These are phyloP conservation scores for Lepisosteus oculatus DNA, from an alignment of 2,113 vertebrate species.

Conservation along the genomic window DNA sequence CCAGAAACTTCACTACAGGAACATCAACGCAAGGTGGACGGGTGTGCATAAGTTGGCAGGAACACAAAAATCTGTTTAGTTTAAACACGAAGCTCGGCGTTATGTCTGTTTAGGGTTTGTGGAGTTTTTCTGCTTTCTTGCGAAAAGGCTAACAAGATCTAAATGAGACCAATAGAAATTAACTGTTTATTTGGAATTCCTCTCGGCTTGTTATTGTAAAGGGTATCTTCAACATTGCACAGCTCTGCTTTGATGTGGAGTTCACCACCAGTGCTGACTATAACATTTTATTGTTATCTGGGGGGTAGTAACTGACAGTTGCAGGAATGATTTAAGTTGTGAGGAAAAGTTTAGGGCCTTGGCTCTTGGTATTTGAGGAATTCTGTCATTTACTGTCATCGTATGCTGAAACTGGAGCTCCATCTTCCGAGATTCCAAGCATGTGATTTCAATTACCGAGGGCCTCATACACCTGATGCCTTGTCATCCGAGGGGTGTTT, in stretches of 20 bases:
- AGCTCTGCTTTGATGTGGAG: constrained; percentile 49
- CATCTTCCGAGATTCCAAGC: constrained; percentile 24
- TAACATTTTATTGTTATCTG: constrained; percentile 55
- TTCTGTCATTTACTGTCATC: constrained; percentile 56
- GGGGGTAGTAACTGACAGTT: constrained; percentile 44
- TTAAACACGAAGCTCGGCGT: neutral
- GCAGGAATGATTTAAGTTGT: constrained; percentile 44
- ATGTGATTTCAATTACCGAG: constrained; percentile 52
- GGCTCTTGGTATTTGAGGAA: constrained; percentile 53
- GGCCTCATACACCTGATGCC: constrained; percentile 30
- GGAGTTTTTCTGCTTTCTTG: neutral
- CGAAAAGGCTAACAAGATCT: neutral
- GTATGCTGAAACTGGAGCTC: constrained; percentile 45
- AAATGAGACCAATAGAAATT: constrained; percentile 14
- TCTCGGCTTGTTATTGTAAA: constrained; percentile 28
- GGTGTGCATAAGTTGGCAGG: no score
- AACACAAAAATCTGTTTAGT: constrained; percentile 11
- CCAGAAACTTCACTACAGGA: no score
- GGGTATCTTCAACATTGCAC: constrained; percentile 53
- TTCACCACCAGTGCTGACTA: constrained; percentile 46
- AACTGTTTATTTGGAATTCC: constrained; percentile 21
- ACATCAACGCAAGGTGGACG: no score
- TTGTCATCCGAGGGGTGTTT: constrained; percentile 20
- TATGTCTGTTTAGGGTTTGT: neutral
- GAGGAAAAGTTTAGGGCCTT: constrained; percentile 35